These are phyloP conservation scores for Nothoprocta pentlandii DNA, from an alignment of 2,113 vertebrate species.

Conservation along the genomic window DNA sequence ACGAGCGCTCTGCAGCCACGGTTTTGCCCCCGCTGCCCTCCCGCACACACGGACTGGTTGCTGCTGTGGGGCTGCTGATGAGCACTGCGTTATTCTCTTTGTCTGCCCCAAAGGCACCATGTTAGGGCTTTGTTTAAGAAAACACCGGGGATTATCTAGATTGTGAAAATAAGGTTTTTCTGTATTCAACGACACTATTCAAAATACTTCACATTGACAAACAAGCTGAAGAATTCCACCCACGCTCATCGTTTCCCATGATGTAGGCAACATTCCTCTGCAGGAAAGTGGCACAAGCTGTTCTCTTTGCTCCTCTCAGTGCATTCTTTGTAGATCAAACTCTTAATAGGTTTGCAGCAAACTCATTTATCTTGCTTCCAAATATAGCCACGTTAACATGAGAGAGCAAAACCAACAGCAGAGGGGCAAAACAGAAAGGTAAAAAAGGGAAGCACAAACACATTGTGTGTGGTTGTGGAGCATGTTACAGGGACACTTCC, in stretches of 20 bases:
- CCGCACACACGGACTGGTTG: neutral
- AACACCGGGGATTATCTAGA: constrained; percentile 26
- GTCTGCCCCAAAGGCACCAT: constrained; percentile 13
- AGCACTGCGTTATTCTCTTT: neutral
- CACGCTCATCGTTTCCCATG: neutral
- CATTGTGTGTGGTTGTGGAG: neutral
- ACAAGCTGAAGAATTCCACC: constrained; percentile 61
- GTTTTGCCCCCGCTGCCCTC: constrained; percentile 27
- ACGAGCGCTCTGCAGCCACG: neutral
- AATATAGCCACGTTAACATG: neutral
- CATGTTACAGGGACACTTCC: neutral
- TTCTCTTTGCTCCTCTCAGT: constrained; percentile 30
- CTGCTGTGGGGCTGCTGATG: neutral
- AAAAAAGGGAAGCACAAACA: neutral
- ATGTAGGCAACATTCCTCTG: constrained; percentile 36
- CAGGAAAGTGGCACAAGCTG: constrained; percentile 52
- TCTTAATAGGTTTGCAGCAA: constrained; percentile 4
- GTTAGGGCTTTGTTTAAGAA: constrained; percentile 42
- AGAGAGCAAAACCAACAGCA: neutral
- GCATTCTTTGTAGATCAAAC: constrained; percentile 10
- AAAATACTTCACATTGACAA: constrained; percentile 42
- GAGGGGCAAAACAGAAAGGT: constrained; percentile 43
- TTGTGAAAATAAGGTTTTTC: constrained; percentile 49
- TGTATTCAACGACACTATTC: constrained; percentile 37
- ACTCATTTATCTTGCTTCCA: neutral